Base-by-base conservation (phyloP, 2,888 invertebrate genomes). In the Pinctada fucata region DNA sequence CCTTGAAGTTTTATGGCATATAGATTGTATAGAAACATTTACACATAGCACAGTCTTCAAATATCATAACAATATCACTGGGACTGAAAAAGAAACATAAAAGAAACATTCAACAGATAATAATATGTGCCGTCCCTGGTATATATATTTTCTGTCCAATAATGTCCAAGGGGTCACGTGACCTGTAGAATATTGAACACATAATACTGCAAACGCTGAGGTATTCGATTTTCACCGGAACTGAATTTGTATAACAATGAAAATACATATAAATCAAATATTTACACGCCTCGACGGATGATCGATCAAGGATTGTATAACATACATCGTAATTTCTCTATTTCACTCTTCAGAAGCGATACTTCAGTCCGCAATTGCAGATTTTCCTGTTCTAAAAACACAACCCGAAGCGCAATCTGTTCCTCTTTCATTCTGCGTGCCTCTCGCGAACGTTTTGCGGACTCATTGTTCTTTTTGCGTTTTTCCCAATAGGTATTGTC, bases 391-490 rank as follows among this genome's bases (percentile, higher is more conserved):
- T 92, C 91, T 4, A 92, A 84, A 72, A 89, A 90, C 10, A 90
- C 86, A 16, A 91, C 90, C 52, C 90, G 78, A 72, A 91, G 78
- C 16, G 91, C 90, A 16, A 91, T 91, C 79, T 90, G 90, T 68
- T 92, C 92, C 83, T 93, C 93, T 79, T 92, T 92, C 85, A 88
- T 87, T 47, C 92, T 86, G 4, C 92, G 83, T 1, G 90, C 85
- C 72, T 93, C 93, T 10, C 93, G 87, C 2, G 93, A 93, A 71
- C 92, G 85, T 78, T 92, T 91, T 4, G 93, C 93, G 5, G 92
- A 92, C 76, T 92, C 92, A 81, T 93, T 93, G 85, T 93, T 93
- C 84, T 92, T 92, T 79, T 90, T 88, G n/a, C 93, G 87, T 72
- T 92, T 91, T 73, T 93, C 93, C 90, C 91, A 91, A 79, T 93